Conservation (phyloP, 2,797 vertebrate species). For the Chaetodon trifasciatus region DNA sequence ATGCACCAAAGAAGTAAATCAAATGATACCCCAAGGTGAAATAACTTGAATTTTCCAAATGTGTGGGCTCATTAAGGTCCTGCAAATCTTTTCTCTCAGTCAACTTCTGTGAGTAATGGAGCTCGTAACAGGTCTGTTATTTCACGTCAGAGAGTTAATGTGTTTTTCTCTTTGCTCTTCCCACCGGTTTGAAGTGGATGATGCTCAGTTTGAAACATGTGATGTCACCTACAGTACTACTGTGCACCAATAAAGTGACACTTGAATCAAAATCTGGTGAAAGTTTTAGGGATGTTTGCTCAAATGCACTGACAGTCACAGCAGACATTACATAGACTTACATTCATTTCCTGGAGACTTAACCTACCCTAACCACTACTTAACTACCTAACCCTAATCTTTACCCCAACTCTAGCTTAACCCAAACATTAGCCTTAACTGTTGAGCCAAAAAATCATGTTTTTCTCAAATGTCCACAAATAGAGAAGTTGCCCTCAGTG, state of each 20-base stretch:
- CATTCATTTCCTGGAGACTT: too few species aligned
- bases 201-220: background rate
- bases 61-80: background rate
- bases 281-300: background rate
- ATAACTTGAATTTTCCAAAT: conserved; percentile 6
- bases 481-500: too few species aligned
- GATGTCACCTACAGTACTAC: background rate
- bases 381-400: too few species aligned
- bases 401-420: too few species aligned
- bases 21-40: conserved; percentile 26
- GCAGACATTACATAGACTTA: too few species aligned
- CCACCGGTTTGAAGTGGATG: background rate
- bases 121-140: background rate
- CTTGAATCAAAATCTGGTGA: background rate
- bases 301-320: too few species aligned
- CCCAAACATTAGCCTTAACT: too few species aligned
- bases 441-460: too few species aligned
- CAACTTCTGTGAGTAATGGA: background rate
- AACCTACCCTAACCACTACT: too few species aligned
- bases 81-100: conserved; percentile 2
- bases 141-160: background rate
- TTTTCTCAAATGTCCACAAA: too few species aligned
- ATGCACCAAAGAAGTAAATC: background rate
- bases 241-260: background rate
- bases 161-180: background rate